These are phyloP conservation scores for Micromesistius poutassou DNA, from an alignment of 2,797 vertebrate genomes.

Conservation along the genomic window DNA sequence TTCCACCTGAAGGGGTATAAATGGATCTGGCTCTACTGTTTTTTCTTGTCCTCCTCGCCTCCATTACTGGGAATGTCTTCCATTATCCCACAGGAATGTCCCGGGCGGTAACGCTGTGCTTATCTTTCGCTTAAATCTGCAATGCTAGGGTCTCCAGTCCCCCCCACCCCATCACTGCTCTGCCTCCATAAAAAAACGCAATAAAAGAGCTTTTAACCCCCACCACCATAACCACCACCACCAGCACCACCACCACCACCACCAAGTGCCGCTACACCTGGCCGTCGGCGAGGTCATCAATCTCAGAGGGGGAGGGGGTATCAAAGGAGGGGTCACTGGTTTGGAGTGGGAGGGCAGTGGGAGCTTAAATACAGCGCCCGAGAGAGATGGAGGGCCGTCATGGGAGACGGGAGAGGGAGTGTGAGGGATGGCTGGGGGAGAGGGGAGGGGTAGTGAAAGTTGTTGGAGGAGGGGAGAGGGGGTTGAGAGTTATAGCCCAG, in stretches of 20 bases:
- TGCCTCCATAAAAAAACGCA: constrained; percentile 64
- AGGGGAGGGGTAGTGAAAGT: too few relatives aligned
- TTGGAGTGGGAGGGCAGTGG: constrained; percentile 33
- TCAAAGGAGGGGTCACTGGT: constrained; percentile 34
- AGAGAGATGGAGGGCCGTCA: constrained; percentile 10
- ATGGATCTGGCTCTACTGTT: too few relatives aligned
- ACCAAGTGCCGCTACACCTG: constrained; percentile 55
- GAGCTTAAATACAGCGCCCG: constrained; percentile 36
- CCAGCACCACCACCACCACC: constrained; percentile 12
- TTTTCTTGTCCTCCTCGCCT: constrained; percentile 11
- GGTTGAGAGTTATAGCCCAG: too few relatives aligned
- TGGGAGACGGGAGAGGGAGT: constrained; percentile 11
- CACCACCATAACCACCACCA: neutral
- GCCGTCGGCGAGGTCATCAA: constrained; percentile 39
- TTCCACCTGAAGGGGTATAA: too few relatives aligned
- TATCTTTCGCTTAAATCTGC: constrained; percentile 65
- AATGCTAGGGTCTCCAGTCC: constrained; percentile 58
- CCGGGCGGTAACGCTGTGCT: constrained; percentile 50
- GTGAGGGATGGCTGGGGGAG: neutral
- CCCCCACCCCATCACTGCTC: constrained; percentile 16
- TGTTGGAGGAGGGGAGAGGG: too few relatives aligned
- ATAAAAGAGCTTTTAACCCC: constrained; percentile 72
- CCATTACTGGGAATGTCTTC: constrained; percentile 53
- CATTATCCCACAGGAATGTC: constrained; percentile 64
- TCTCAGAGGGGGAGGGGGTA: constrained; percentile 38